Percentiles rank a stretch among this genome's conserved stretches.
phyloP scores from a whole-genome alignment of 2,797 vertebrate genomes.

The Anguilla anguilla region DNA sequence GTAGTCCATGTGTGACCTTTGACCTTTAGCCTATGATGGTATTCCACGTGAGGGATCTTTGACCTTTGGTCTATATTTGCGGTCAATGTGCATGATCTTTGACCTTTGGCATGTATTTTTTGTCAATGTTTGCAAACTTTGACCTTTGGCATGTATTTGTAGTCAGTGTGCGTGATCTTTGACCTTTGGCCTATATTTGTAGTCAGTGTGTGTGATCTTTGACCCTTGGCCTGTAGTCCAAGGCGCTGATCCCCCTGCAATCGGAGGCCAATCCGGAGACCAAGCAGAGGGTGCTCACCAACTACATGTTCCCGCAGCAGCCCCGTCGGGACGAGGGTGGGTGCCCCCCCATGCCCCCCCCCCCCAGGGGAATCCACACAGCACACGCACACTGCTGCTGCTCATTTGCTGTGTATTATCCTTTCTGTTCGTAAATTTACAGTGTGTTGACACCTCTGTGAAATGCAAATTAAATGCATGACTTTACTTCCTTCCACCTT shows the following conservation, averaged over 20 bases:
- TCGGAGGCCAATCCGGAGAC: slow-evolving; percentile 98
- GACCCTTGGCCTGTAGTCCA: slow-evolving; percentile 78
- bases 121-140: background rate
- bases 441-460: no score
- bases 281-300: slow-evolving; percentile 96
- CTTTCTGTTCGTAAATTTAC: no score
- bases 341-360: background rate
- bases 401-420: no score
- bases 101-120: background rate
- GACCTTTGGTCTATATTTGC: background rate
- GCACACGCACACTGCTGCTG: no score
- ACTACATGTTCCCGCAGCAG: slow-evolving; percentile 99
- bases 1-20: background rate
- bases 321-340: slow-evolving; percentile 95
- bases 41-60: background rate
- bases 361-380: no score
- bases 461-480: background rate
- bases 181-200: background rate
- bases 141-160: background rate
- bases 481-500: background rate
- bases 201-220: background rate
- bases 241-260: slow-evolving; percentile 97
- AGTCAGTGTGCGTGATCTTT: background rate
- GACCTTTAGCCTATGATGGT: background rate
- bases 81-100: background rate